These are phyloP conservation scores for Argentina silus DNA, from an alignment of 2,797 vertebrate species.

Conservation along the genomic window DNA sequence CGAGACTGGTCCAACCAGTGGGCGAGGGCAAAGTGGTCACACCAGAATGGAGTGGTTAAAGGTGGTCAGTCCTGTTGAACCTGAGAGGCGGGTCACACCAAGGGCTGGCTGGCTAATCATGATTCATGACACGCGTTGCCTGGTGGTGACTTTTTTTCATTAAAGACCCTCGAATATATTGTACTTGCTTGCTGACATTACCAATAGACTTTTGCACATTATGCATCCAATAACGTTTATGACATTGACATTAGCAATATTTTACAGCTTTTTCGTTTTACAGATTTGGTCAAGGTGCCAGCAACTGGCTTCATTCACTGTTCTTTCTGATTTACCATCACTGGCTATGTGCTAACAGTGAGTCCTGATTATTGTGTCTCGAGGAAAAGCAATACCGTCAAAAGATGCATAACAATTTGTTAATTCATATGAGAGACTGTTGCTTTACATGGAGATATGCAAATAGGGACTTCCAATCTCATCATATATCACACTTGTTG, in stretches of 20 bases:
- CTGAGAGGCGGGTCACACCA: conserved; percentile 40
- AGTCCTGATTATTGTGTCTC: neutral
- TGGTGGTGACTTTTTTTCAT: no score
- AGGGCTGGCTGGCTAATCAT: neutral
- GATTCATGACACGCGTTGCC: neutral
- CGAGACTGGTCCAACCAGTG: conserved; percentile 33
- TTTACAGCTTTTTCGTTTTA: neutral
- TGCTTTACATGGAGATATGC: neutral
- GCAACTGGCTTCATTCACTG: neutral
- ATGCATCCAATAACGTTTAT: neutral
- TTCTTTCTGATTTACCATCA: neutral
- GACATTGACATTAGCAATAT: neutral
- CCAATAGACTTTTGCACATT: neutral
- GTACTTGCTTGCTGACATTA: neutral
- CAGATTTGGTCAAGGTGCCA: neutral
- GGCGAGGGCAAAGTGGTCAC: conserved; percentile 49
- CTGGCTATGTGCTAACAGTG: neutral
- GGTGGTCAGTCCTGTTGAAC: conserved; percentile 23
- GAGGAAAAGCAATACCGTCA: neutral
- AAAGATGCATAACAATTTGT: neutral
- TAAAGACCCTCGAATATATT: no score
- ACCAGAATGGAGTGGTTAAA: conserved; percentile 34
- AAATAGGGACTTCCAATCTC: conserved; percentile 52
- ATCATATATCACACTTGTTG: conserved; percentile 71
- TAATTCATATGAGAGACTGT: neutral